Evolutionary conservation across 2,888 invertebrate genomes (phyloP), one percentile per base, ranked within the genome.

Genomic region (Sinohyriopsis cumingii): DNA sequence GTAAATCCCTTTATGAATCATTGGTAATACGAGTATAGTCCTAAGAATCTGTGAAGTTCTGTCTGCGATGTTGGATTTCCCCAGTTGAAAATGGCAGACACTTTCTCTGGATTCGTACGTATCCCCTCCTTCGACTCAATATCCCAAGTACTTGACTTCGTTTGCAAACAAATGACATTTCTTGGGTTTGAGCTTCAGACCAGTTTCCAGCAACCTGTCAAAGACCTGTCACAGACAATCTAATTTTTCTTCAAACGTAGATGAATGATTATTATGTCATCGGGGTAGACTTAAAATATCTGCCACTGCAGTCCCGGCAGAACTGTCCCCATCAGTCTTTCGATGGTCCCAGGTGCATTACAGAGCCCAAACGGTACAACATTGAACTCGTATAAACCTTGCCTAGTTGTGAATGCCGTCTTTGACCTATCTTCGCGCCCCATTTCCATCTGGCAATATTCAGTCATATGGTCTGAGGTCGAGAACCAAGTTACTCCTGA

Each of bases 101-200:
- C 5, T 5, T 28, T 28, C 28, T 28, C 28, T 15, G 63, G 72
- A 24, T 68, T 68, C 3, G 68, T 65, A 3, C 53, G 19, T 53
- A 73, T 33, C 7, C 73, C 73, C 28, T 64, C n/a, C 9, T 25
- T 55, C 5, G 60, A 56, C 12, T 67, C 65, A 5, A 68, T 54
- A 63, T 3, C 74, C 74, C 63, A 74, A 57, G 28, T 60, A 74
- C 9, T 45, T 22, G 0, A 74, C 74, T 19, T 63, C 63, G 59
- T 33, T 66, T 5, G 4, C 28, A 22, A 72, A 72, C 19, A 75
- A 59, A 20, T 65, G 54, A 65, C 67, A 72, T 55, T 75, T 69
- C 15, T 54, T 65, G 5, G 72, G 72, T 53, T 73, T 75, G 33
- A 76, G 59, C 57, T 68, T 73, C 53, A 71, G 57, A 18, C 67